phyloP scores from a whole-genome alignment of 2,888 invertebrate species.

The Ormyrus thymus region DNA sequence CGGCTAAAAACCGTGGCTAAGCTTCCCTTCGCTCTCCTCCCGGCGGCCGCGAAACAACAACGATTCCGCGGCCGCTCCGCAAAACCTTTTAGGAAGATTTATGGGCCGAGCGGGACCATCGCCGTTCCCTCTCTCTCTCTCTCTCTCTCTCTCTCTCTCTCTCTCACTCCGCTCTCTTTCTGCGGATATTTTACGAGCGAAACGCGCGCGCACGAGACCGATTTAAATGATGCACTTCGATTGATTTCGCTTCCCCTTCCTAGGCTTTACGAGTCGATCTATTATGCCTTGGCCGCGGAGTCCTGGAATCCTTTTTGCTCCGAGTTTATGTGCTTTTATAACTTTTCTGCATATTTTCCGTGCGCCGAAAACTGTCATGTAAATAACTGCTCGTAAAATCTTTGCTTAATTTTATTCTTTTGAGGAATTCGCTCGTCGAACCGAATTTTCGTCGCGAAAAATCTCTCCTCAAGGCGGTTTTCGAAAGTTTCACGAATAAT shows the following conservation, averaged over 20 bases:
- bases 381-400: background rate
- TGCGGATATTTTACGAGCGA: constrained; percentile 1
- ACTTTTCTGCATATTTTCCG: background rate
- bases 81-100: constrained; percentile 70
- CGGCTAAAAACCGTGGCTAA: constrained; percentile 72
- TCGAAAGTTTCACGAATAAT: background rate
- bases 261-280: background rate
- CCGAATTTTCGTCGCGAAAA: no score
- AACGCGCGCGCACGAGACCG: constrained; percentile 6
- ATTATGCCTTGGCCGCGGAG: background rate
- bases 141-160: constrained; percentile 20
- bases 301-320: background rate
- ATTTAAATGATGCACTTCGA: constrained; percentile 53
- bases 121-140: constrained; percentile 7
- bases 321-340: background rate
- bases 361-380: background rate
- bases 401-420: background rate
- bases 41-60: constrained; percentile 53
- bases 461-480: no score
- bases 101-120: constrained; percentile 57
- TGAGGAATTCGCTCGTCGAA: no score
- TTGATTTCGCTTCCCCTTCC: constrained; percentile 28
- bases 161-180: constrained; percentile 9
- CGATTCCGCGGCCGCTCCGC: constrained; percentile 59
- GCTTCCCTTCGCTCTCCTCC: constrained; percentile 63